Percentiles rank a stretch among this genome's conserved stretches.
Conservation (phyloP, 1,140 invertebrate species). For the Zophobas atratus region DNA sequence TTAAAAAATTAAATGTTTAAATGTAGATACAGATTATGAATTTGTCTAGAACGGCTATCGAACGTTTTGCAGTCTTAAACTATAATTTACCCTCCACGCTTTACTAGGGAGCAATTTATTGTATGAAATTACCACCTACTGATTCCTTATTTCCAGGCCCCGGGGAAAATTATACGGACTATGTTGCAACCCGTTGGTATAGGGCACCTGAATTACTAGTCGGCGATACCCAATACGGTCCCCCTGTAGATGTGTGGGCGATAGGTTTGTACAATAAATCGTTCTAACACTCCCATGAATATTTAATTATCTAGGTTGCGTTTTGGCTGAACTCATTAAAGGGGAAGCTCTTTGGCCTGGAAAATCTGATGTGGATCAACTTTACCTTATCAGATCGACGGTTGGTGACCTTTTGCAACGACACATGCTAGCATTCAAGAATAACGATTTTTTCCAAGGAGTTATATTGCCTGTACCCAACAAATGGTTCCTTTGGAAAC, state of each 20-base stretch:
- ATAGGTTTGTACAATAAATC: constrained; percentile 72
- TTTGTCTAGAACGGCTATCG: too few relatives aligned
- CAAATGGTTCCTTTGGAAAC: constrained; percentile 84
- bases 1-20: too few relatives aligned
- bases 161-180: constrained; percentile 99
- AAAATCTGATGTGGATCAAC: constrained; percentile 98
- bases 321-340: constrained; percentile 95
- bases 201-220: constrained; percentile 96
- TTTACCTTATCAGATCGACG: constrained; percentile 95
- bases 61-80: too few relatives aligned
- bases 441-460: constrained; percentile 97
- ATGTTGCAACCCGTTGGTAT: constrained; percentile 99
- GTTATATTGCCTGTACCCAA: constrained; percentile 93
- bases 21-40: too few relatives aligned
- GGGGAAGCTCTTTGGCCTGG: constrained; percentile 98
- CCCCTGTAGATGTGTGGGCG: constrained; percentile 98
- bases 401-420: constrained; percentile 92
- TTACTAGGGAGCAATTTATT: too few relatives aligned
- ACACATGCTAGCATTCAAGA: constrained; percentile 96
- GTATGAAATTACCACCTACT: not conserved
- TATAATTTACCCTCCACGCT: too few relatives aligned
- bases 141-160: constrained; percentile 72
- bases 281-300: not conserved
- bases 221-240: constrained; percentile 97
- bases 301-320: constrained; percentile 78